Conservation (phyloP, 2,888 invertebrate genomes). For the Gandaritis pyraliata region DNA sequence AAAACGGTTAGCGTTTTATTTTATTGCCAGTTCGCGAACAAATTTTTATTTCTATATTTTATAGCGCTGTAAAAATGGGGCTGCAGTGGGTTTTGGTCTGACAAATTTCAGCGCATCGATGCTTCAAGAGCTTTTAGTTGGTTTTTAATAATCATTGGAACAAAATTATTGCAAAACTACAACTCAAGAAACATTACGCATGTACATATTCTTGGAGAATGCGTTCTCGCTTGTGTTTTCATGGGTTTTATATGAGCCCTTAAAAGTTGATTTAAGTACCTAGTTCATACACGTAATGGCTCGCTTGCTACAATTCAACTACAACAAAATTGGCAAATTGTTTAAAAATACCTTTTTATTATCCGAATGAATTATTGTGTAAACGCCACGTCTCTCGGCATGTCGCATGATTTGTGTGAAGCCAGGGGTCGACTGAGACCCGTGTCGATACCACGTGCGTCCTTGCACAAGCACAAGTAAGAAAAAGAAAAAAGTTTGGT, state of each 20-base stretch:
- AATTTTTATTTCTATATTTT: constrained; percentile 83
- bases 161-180: constrained; percentile 24
- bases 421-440: constrained; percentile 56
- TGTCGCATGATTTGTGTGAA: constrained; percentile 78
- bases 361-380: constrained; percentile 28
- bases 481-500: constrained; percentile 28
- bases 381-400: constrained; percentile 44
- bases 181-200: too few species aligned
- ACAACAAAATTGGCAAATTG: constrained; percentile 10
- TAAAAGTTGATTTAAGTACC: too few species aligned
- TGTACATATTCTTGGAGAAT: too few species aligned
- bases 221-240: too few species aligned
- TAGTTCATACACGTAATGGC: too few species aligned
- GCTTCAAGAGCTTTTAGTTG: constrained; percentile 50
- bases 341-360: constrained; percentile 20
- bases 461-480: constrained; percentile 50
- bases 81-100: constrained; percentile 60
- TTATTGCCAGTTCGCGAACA: constrained; percentile 73
- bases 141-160: constrained; percentile 30
- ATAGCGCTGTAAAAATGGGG: constrained; percentile 75
- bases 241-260: too few species aligned
- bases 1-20: constrained; percentile 82
- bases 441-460: constrained; percentile 71
- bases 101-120: constrained; percentile 59
- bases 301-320: too few species aligned